Evolutionary conservation across 2,113 vertebrate species (phyloP).

Genomic region (Abramis brama): DNA sequence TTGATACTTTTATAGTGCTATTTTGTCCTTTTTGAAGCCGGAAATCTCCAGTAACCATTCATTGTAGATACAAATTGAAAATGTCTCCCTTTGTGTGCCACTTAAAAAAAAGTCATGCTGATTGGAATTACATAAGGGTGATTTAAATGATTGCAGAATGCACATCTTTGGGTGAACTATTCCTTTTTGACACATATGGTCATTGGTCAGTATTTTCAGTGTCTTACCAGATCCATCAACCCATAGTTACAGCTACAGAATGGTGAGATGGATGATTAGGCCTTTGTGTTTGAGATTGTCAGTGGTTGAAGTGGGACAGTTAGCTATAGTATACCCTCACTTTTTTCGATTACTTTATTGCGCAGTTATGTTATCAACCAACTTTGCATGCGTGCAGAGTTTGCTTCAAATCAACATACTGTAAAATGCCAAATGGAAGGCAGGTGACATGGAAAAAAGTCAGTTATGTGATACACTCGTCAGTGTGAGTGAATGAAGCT

Average conservation of each 20-base stretch:
- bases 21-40: not conserved
- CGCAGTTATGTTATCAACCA: no score
- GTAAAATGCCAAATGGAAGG: constrained; percentile 21
- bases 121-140: not conserved
- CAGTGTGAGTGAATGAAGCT: constrained; percentile 44
- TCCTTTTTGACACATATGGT: not conserved
- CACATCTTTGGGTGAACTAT: not conserved
- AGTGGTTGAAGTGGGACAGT: no score
- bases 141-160: no score
- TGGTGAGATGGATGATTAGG: not conserved
- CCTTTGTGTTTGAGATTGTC: not conserved
- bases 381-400: not conserved
- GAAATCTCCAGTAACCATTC: not conserved
- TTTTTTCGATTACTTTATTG: no score
- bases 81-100: not conserved
- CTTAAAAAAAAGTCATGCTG: not conserved
- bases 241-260: not conserved
- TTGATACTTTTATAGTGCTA: not conserved
- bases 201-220: not conserved
- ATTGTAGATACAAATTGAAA: not conserved
- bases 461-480: not conserved
- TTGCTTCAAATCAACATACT: constrained; percentile 25
- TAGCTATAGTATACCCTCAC: no score
- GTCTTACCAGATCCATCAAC: not conserved
- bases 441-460: constrained; percentile 46